A percentile compares a stretch with the other conserved stretches of the same genome.
Evolutionary conservation across 2,797 vertebrate genomes (phyloP).

Genomic region (Sebastolobus altivelis): DNA sequence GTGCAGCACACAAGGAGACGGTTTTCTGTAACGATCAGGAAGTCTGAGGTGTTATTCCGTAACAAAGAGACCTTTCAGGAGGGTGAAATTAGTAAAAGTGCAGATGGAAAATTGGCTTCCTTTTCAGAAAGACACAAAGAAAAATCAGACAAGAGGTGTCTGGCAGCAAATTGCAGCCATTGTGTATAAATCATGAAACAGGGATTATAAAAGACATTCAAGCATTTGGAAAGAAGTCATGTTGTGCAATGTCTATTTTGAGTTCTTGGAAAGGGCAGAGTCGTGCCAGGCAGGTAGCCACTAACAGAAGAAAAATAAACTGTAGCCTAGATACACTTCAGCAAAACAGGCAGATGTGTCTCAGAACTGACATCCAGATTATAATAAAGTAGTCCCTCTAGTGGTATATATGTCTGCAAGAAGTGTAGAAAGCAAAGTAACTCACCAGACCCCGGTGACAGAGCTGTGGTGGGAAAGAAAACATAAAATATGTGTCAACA

Average conservation of each 20-base stretch:
- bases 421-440: slow-evolving; percentile 41
- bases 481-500: slow-evolving; percentile 44
- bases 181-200: slow-evolving; percentile 19
- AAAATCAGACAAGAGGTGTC: slow-evolving; percentile 2
- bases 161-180: slow-evolving; percentile 14
- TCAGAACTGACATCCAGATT: slow-evolving; percentile 12
- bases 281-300: slow-evolving; percentile 30
- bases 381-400: background rate
- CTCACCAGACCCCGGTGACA: slow-evolving; percentile 94
- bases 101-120: slow-evolving; percentile 10
- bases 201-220: slow-evolving; percentile 20
- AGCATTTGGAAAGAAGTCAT: slow-evolving; percentile 30
- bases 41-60: background rate
- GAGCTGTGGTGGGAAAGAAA: slow-evolving; percentile 80
- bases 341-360: slow-evolving; percentile 37
- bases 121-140: slow-evolving; percentile 9
- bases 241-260: slow-evolving; percentile 47
- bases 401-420: slow-evolving; percentile 16
- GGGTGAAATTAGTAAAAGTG: background rate
- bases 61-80: background rate
- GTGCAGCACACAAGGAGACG: background rate
- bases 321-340: slow-evolving; percentile 24
- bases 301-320: slow-evolving; percentile 19
- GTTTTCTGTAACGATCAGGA: background rate
- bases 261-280: slow-evolving; percentile 49